Conservation (phyloP, 2,888 invertebrate genomes). For the Halictus quadricinctus region DNA sequence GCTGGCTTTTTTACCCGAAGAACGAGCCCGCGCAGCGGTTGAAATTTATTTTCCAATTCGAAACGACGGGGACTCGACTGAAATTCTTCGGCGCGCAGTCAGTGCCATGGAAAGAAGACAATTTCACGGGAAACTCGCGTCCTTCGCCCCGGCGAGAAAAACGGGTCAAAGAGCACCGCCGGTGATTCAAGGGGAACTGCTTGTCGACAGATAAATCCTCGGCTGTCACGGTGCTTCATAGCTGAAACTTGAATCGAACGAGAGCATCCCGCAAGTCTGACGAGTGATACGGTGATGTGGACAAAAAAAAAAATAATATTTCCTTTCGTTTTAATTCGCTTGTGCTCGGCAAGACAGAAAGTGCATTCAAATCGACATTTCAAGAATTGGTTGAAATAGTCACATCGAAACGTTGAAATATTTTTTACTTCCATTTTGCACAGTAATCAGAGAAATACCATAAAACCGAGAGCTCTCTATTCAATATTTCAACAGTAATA, state of each 20-base stretch:
- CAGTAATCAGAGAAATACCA: too few species aligned
- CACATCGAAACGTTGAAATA: too few species aligned
- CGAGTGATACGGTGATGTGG: background rate
- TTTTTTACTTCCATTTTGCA: too few species aligned
- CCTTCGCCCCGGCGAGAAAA: background rate
- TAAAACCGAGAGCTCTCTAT: too few species aligned
- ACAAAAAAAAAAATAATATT: background rate
- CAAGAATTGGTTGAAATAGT: too few species aligned
- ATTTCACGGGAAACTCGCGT: background rate
- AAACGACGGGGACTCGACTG: background rate
- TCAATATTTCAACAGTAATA: too few species aligned
- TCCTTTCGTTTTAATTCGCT: background rate
- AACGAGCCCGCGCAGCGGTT: background rate
- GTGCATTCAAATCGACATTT: too few species aligned
- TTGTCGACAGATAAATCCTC: constrained; percentile 5
- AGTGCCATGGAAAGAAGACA: background rate
- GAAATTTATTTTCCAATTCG: constrained; percentile 1
- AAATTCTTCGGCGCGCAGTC: background rate
- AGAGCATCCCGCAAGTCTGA: background rate
- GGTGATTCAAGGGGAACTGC: background rate
- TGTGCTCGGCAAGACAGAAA: too few species aligned
- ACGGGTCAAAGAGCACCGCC: background rate
- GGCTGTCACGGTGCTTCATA: background rate
- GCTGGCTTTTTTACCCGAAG: background rate
- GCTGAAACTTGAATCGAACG: background rate